phyloP scores from a whole-genome alignment of 2,113 vertebrate species.

The Tretioscincus oriximinensis region DNA sequence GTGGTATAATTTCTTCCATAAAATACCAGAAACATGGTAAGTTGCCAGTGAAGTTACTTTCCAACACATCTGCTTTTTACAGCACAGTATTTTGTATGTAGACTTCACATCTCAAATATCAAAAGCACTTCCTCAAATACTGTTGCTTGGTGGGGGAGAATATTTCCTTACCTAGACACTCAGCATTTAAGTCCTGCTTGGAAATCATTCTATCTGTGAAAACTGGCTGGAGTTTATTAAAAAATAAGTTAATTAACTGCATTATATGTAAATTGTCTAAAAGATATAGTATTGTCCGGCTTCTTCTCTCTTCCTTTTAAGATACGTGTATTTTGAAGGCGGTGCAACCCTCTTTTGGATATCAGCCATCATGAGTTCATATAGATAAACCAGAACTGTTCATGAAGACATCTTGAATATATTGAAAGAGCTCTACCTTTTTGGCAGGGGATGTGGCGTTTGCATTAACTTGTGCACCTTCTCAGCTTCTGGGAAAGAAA shows the following conservation, averaged over 20 bases:
- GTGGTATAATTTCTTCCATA: neutral
- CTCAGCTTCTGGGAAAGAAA: no score
- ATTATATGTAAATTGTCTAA: neutral
- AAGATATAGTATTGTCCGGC: neutral
- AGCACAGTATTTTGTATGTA: neutral
- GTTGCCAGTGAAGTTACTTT: neutral
- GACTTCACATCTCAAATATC: slow-evolving; percentile 15
- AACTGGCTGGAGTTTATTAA: neutral
- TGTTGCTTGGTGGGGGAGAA: neutral
- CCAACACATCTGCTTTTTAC: slow-evolving; percentile 21
- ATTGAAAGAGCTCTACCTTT: no score
- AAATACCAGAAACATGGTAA: neutral
- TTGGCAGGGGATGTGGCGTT: no score
- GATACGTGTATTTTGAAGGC: neutral
- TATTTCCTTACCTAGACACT: slow-evolving; percentile 5
- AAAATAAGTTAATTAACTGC: neutral
- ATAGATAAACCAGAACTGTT: no score
- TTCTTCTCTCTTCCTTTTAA: neutral
- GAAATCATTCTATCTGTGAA: neutral
- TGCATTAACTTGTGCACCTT: no score
- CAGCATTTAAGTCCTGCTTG: neutral
- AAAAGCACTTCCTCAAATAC: slow-evolving; percentile 22
- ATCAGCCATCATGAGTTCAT: no score
- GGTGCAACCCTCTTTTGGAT: neutral
- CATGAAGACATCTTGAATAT: no score